Base-by-base conservation (phyloP, 2,888 invertebrate genomes). In the Operophtera brumata region DNA sequence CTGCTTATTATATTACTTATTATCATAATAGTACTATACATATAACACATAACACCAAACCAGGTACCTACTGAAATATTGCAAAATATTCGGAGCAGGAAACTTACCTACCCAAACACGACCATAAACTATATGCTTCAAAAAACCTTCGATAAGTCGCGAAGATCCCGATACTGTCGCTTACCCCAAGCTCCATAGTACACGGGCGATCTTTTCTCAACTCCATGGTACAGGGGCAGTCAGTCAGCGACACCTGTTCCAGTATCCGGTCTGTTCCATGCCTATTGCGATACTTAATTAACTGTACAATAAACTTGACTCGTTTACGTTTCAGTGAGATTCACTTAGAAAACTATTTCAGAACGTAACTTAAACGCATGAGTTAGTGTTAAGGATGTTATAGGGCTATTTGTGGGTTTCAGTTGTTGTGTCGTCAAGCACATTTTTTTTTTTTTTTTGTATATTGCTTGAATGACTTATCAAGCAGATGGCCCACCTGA, bases 201-300 rank as follows among this genome's bases (percentile, higher is more conserved):
- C 66, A 48, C 59, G 61, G 70, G 42, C 62, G 70, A 73, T 70
- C 71, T 46, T 9, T n/a, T 6, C 6, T 25, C 12, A 9, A 1
- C 9, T 34, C 8, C 41, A 1, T 74, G 73, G 50, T 55, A 47
- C 25, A 40, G 35, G 30, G 47, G 34, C 47, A 36, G 50, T 40
- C 49, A 50, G 55, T 69, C 74, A 73, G 68, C 71, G 74, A 82
- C 84, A 84, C 77, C 77, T 77, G 82, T 73, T 71, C 68, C 69
- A 64, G 64, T 70, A 75, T 78, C 77, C 78, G 78, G 76, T 67
- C 65, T 68, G 7, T 30, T 2, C 30, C 59, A 41, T 47, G 63
- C 59, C 65, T 65, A 65, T 60, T 57, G 55, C 56, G 12, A 49
- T 58, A 42, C 59, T 32, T 66, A 67, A 64, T 57, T 41, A 41